These are phyloP conservation scores for Sebastes schlegelii DNA, from an alignment of 2,113 vertebrate species.

Conservation along the genomic window DNA sequence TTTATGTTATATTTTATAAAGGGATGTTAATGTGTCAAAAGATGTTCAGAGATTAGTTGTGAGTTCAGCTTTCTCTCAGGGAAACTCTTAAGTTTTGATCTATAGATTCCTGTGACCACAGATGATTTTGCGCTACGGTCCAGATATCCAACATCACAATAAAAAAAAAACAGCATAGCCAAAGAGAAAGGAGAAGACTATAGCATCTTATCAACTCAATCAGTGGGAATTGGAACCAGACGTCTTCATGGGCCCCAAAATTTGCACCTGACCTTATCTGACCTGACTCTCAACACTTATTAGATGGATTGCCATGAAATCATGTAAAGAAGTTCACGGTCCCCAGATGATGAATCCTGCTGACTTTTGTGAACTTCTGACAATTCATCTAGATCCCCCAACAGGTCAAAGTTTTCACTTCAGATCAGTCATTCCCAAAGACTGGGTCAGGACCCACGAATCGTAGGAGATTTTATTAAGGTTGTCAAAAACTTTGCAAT, in stretches of 20 bases:
- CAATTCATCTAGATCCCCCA: not conserved
- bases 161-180: not conserved
- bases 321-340: not conserved
- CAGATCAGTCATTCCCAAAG: too few species aligned
- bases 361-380: not conserved
- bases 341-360: not conserved
- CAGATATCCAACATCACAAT: not conserved
- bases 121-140: not conserved
- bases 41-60: not conserved
- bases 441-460: too few species aligned
- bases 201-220: not conserved
- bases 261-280: not conserved
- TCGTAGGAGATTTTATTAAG: too few species aligned
- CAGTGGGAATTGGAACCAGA: not conserved
- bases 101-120: not conserved
- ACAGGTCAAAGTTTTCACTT: not conserved
- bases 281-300: not conserved
- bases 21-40: not conserved
- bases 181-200: not conserved
- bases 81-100: not conserved
- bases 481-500: too few species aligned
- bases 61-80: constrained; percentile 4
- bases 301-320: not conserved
- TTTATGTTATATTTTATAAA: not conserved
- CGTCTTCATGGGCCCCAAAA: not conserved